Percentiles rank a stretch among this genome's conserved stretches.
Evolutionary conservation across 2,113 vertebrate genomes (phyloP).

Genomic region (Leuciscus idus): DNA sequence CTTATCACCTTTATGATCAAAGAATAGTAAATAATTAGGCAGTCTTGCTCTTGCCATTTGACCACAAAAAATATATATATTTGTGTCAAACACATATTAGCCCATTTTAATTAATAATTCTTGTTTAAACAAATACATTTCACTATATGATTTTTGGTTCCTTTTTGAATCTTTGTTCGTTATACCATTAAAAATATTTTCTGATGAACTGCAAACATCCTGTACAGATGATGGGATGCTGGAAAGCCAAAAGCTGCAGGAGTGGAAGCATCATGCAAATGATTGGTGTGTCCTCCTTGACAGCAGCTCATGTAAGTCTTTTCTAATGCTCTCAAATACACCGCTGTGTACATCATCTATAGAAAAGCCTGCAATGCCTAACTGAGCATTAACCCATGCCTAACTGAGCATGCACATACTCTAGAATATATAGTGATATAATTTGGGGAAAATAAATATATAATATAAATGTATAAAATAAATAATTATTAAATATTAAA

Average conservation of each 20-base stretch:
- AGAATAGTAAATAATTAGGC: background rate
- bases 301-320: constrained; percentile 25
- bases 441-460: too few species aligned
- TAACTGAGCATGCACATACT: background rate
- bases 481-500: too few species aligned
- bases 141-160: background rate
- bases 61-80: background rate
- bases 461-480: too few species aligned
- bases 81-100: background rate
- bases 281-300: constrained; percentile 72
- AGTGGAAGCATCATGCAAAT: constrained; percentile 49
- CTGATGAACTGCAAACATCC: background rate
- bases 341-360: background rate
- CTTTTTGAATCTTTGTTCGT: too few species aligned
- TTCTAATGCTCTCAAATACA: background rate
- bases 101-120: background rate
- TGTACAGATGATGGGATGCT: constrained; percentile 47
- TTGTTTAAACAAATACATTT: background rate
- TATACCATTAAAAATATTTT: background rate
- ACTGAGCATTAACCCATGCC: background rate
- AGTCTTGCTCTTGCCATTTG: background rate
- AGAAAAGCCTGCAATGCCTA: background rate
- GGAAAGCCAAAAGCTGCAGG: constrained; percentile 55
- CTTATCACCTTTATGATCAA: background rate
- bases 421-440: too few species aligned